Evolutionary conservation across 2,888 invertebrate species (phyloP).

Genomic region (Acleris sparsana): DNA sequence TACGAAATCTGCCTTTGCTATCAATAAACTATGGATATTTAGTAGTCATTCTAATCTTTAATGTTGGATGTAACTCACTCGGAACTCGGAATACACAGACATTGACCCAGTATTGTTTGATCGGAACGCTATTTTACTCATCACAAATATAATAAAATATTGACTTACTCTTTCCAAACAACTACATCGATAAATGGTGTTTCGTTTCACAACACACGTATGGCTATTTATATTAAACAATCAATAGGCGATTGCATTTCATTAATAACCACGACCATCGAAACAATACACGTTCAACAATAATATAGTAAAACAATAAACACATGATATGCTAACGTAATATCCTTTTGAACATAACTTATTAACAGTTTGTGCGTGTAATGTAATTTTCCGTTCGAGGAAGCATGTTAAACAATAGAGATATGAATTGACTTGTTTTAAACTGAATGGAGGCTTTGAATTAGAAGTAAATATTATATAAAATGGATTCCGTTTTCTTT

Average conservation of each 20-base stretch:
- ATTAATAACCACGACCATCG: constrained; percentile 43
- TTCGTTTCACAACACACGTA: constrained; percentile 22
- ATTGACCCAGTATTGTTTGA: too few species aligned
- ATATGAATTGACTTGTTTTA: constrained; percentile 30
- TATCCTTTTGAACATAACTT: constrained; percentile 7
- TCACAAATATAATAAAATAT: too few species aligned
- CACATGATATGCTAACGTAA: constrained; percentile 6
- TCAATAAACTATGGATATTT: too few species aligned
- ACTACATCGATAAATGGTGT: background rate
- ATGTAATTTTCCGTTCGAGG: constrained; percentile 19
- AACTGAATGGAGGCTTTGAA: background rate
- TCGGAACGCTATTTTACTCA: too few species aligned
- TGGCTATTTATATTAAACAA: constrained; percentile 44
- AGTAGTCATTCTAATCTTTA: too few species aligned
- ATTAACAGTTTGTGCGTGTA: background rate
- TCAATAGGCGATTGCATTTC: constrained; percentile 56
- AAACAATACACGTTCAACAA: constrained; percentile 47
- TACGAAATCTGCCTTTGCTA: too few species aligned
- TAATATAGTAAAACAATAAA: constrained; percentile 46
- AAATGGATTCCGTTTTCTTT: background rate
- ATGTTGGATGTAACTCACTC: too few species aligned
- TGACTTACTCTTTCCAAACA: too few species aligned
- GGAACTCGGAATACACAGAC: too few species aligned
- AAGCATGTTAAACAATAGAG: constrained; percentile 39
- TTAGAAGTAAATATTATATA: background rate